Evolutionary conservation across 2,113 vertebrate genomes (phyloP).

Genomic region (Rhynchomys soricoides): DNA sequence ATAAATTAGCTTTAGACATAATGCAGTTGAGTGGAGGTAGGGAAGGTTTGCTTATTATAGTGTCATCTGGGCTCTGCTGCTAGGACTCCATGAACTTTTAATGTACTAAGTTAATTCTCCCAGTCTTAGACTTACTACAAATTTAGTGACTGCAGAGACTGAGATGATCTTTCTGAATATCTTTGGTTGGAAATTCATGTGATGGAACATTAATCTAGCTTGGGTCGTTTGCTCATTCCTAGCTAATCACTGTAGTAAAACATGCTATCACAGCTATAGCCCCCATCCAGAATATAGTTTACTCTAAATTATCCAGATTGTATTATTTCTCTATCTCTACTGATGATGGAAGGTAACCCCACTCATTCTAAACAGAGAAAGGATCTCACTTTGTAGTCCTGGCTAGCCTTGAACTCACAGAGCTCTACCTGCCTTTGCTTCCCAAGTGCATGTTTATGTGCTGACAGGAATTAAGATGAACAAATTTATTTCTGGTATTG

Average conservation of each 20-base stretch:
- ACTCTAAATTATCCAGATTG: not conserved
- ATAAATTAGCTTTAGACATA: conserved; percentile 22
- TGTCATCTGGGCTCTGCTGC: not conserved
- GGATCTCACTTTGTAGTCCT: not conserved
- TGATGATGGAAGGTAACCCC: not conserved
- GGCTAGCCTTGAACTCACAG: not conserved
- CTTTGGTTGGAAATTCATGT: not conserved
- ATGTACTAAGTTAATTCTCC: not conserved
- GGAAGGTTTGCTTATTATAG: not conserved
- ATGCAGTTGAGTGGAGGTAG: not conserved
- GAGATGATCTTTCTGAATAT: not conserved
- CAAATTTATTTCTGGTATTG: not conserved
- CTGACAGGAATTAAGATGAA: not conserved
- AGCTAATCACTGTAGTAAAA: not conserved
- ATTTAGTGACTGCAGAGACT: not conserved
- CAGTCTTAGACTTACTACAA: not conserved
- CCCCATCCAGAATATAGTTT: not conserved
- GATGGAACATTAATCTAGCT: not conserved
- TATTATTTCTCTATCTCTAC: not conserved
- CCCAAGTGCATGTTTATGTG: not conserved
- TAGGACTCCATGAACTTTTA: not conserved
- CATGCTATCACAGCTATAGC: not conserved
- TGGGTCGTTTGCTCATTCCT: conserved; percentile 7
- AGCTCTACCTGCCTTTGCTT: not conserved
- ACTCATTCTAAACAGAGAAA: not conserved